Conservation (phyloP, 2,113 vertebrate species). For the Redunca redunca region DNA sequence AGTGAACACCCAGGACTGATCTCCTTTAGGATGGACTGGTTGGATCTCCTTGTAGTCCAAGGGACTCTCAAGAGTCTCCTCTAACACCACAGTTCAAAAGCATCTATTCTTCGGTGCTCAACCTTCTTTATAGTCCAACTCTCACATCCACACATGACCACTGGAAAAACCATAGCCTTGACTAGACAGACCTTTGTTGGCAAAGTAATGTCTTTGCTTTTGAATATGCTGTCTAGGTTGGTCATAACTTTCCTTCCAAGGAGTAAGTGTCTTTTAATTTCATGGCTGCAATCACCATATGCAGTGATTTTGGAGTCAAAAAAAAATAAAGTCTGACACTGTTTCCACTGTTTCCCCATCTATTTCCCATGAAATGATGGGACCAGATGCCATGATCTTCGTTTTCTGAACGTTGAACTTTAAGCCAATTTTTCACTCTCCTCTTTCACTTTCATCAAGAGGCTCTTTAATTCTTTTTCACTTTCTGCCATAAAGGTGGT, state of each 20-base stretch:
- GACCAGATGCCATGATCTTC: neutral
- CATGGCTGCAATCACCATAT: neutral
- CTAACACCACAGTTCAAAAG: neutral
- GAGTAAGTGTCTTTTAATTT: neutral
- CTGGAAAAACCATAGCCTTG: neutral
- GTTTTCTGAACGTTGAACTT: neutral
- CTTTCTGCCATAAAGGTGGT: neutral
- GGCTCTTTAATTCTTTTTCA: neutral
- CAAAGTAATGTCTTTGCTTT: neutral
- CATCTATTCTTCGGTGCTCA: fast-evolving
- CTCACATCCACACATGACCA: neutral
- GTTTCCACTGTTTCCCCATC: neutral
- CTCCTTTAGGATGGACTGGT: neutral
- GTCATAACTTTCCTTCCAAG: neutral
- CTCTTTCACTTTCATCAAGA: neutral
- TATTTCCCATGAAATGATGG: neutral
- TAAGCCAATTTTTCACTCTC: neutral
- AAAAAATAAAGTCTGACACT: neutral
- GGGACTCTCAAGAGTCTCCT: neutral
- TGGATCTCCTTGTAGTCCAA: neutral
- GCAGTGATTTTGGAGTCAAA: neutral
- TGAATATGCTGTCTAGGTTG: neutral
- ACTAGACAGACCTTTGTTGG: neutral
- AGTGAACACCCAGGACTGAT: neutral
- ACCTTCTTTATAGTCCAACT: neutral